Base-by-base conservation (phyloP, 2,113 vertebrate species). In the Gadus macrocephalus region DNA sequence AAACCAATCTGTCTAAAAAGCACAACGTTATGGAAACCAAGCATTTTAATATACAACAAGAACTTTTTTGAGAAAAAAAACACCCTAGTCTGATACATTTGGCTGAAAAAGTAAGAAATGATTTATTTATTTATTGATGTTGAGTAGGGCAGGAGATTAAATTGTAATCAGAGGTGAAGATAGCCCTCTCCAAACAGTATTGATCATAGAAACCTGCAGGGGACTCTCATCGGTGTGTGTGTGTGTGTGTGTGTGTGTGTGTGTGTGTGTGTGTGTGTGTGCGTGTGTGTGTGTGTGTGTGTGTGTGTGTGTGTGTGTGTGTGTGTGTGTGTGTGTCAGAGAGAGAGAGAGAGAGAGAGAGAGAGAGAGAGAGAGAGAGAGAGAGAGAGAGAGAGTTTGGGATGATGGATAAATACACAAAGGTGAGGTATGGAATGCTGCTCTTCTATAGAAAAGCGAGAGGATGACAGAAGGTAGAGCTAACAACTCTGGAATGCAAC, bases 141-240 rank as follows among this genome's bases (percentile, higher is more conserved):
- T 58, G 15, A n/a, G 17, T 16, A 14, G 15, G 15, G n/a, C 55
- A 58, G 55, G 55, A 16, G n/a, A 58, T 58, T 5, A 2, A 58
- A 58, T 49, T 58, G 15, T 58, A 58, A 58, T 58, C 55, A 58
- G 55, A 58, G n/a, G 55, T n/a, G 55, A 58, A 58, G 55, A 58
- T 58, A 58, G 2, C 15, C 15, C 16, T 6, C 8, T 16, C 16
- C 55, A 58, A n/a, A 55, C 16, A 16, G 55, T 58, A 58, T 58
- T 58, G 55, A 58, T 58, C n/a, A n/a, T 14, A 49, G 42, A 49
- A 19, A 58, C 55, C 55, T 58, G 55, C 55, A n/a, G 55, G 42
- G 42, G 1, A 9, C 9, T 2, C 42, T 49, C 42, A 49, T 49
- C 42, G 0, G 9, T 9, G 55, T 58, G 55, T 58, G 55, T 7